These are phyloP conservation scores for Syngnathoides biaculeatus DNA, from an alignment of 2,113 vertebrate genomes.

Conservation along the genomic window DNA sequence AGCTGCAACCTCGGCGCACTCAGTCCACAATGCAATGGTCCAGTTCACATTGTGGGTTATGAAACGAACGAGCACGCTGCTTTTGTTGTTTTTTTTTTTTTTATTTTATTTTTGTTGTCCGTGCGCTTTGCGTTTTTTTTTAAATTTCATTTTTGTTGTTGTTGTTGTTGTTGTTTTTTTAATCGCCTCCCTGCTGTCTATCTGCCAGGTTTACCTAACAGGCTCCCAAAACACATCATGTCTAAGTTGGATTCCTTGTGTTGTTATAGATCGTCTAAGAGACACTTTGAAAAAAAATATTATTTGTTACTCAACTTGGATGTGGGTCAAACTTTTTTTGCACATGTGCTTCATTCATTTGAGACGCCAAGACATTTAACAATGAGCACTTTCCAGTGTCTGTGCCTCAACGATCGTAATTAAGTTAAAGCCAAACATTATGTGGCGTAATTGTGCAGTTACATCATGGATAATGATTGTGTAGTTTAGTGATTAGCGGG, in stretches of 20 bases:
- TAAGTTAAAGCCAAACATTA: neutral
- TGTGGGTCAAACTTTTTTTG: neutral
- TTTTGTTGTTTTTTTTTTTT: neutral
- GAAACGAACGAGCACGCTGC: neutral
- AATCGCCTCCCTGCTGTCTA: neutral
- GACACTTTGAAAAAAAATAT: too few species aligned
- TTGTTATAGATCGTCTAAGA: neutral
- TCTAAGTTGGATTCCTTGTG: neutral
- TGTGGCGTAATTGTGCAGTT: neutral
- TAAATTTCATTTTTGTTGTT: neutral
- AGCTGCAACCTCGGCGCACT: neutral
- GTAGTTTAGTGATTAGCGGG: too few species aligned
- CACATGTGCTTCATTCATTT: neutral
- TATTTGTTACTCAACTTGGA: neutral
- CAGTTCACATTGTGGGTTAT: neutral
- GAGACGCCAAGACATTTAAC: neutral
- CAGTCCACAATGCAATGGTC: neutral
- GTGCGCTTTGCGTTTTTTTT: neutral
- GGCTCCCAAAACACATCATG: neutral
- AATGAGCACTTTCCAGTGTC: neutral
- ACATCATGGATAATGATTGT: too few species aligned
- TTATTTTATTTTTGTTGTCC: neutral
- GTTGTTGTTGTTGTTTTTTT: neutral
- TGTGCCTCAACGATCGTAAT: neutral
- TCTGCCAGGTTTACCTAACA: conserved; percentile 1